Base-by-base conservation (phyloP, 1,140 invertebrate genomes). In the Subanguina moxae region DNA sequence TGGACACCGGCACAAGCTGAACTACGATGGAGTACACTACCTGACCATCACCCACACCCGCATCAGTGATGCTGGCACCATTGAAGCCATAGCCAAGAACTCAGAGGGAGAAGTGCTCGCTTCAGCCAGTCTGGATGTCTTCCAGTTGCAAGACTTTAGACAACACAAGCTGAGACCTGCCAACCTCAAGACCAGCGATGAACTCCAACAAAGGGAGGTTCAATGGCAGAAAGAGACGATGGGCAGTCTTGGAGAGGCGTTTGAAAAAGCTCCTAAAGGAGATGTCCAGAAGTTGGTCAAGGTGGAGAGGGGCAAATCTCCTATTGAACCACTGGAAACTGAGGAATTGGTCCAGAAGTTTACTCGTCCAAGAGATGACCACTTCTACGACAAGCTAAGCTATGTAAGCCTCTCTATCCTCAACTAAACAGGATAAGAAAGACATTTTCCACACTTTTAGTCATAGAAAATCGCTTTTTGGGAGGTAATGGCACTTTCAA, bases 301-400 rank as follows among this genome's bases (percentile, higher is more conserved):
- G 57, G 76, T 81, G 0, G 80, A 81, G 62, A 52, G 75, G 28
- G 57, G 68, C 1, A 75, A 78, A 48, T 62, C 72, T 5, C 80
- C 80, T 9, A 68, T 81, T 30, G 80, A 82, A 43, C 80, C 78
- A 30, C 45, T 81, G 17, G 80, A 81, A 61, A 78, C 76, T 32
- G 78, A 81, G 67, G 80, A 81, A 67, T 64, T 81, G 28, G 70
- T 81, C 19, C 68, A 75, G 57, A 81, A 81, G 63, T 81, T 81
- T 64, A 82, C 76, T 13, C 58, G 73, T 11, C 43, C 74, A 38
- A 75, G 72, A 30, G 75, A 82, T 59, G 80, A 80, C 56, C 64
- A 80, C 25, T 82, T 79, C 74, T 80, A 82, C 71, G 78, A 80
- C 30, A 78, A 82, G 43, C 57, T 80, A 19, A 69, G 67, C 27